Percentiles rank a stretch among this genome's conserved stretches.
These are phyloP conservation scores for Popillia japonica DNA, from an alignment of 1,140 invertebrate species.

Conservation along the genomic window DNA sequence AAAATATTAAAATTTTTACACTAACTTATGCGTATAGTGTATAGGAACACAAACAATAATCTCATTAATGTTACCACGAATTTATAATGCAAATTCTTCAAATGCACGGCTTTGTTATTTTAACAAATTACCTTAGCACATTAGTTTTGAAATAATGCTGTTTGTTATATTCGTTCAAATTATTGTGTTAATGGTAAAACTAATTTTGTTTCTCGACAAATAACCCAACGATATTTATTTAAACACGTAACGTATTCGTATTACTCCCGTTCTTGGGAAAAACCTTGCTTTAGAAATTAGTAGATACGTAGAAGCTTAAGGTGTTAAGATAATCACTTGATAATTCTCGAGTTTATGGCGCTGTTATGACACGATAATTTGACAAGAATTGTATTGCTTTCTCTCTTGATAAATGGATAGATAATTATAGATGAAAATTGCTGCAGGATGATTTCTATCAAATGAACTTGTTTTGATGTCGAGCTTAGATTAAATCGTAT, in stretches of 20 bases:
- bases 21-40: no score
- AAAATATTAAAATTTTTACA: no score
- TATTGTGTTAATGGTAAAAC: no score
- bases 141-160: no score
- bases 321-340: background rate
- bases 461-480: background rate
- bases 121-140: no score
- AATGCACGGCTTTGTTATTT: no score
- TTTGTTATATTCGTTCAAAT: no score
- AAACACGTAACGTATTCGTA: background rate
- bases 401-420: background rate
- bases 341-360: background rate
- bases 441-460: background rate
- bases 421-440: background rate
- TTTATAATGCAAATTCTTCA: no score
- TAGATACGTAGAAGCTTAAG: background rate
- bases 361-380: background rate
- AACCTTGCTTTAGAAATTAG: background rate
- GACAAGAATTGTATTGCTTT: background rate
- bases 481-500: background rate
- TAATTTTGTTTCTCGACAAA: no score
- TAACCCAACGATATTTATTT: no score
- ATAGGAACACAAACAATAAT: no score
- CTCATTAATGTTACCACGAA: no score
- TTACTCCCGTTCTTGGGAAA: background rate